Evolutionary conservation across 2,888 invertebrate species (phyloP).

Genomic region (Temnothorax unifasciatus): DNA sequence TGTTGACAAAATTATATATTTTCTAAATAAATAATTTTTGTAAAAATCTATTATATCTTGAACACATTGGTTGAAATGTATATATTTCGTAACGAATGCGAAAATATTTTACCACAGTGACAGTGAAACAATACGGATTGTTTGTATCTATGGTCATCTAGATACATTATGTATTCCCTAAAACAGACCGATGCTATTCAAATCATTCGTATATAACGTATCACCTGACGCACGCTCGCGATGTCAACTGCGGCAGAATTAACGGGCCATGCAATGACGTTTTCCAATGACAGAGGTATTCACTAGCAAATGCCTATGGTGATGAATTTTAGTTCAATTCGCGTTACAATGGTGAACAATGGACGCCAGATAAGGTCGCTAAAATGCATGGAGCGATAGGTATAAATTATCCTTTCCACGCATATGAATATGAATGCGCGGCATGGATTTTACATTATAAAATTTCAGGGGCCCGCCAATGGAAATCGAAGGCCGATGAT

Average conservation of each 20-base stretch:
- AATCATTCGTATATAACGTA: slow-evolving; percentile 43
- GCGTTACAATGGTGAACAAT: slow-evolving; percentile 61
- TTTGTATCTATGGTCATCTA: neutral
- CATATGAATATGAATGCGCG: slow-evolving; percentile 53
- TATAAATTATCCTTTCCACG: slow-evolving; percentile 52
- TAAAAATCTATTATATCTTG: neutral
- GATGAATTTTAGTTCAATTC: slow-evolving; percentile 65
- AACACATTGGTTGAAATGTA: neutral
- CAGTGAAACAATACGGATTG: neutral
- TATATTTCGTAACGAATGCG: neutral
- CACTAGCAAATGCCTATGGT: slow-evolving; percentile 60
- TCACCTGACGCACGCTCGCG: slow-evolving; percentile 23
- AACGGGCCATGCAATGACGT: slow-evolving; percentile 58
- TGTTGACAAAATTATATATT: neutral
- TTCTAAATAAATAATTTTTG: neutral
- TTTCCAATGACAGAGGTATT: slow-evolving; percentile 57
- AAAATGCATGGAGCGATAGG: slow-evolving; percentile 32
- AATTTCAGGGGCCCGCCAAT: neutral
- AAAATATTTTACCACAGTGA: neutral
- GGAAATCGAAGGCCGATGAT: slow-evolving; percentile 18
- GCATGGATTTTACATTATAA: slow-evolving; percentile 36
- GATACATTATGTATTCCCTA: slow-evolving; percentile 27
- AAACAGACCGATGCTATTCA: slow-evolving; percentile 35
- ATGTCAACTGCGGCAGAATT: slow-evolving; percentile 59
- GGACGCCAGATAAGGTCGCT: slow-evolving; percentile 34